Evolutionary conservation across 1,140 invertebrate species (phyloP), one percentile per base, ranked within the genome.

Genomic region (Triops longicaudatus): DNA sequence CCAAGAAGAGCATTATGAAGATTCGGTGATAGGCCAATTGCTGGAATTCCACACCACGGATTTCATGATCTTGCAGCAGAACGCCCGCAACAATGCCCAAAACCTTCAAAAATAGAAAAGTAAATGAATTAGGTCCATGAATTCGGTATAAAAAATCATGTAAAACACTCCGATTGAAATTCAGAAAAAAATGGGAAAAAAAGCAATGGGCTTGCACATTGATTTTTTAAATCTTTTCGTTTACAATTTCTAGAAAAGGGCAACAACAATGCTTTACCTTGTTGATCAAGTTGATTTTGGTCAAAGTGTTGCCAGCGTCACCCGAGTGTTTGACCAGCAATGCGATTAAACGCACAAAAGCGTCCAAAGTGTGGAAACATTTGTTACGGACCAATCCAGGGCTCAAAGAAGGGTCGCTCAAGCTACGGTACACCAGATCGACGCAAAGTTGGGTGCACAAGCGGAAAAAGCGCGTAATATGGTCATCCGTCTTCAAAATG

Each of bases 21-120:
- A 99, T 95, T 28, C 98, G 88, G 82, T 99, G 97, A 85, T 99
- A 99, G 0, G 98, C 96, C 76, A 99, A 86, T 83, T 98, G 96
- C 81, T 98, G 95, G 85, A 99, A 99, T 74, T 97, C 94, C 0
- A 88, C 88, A 86, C 85, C 91, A 77, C 86, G 86, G 12, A 87
- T 89, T 78, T 98, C 97, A 81, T 99, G 97, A 83, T 99, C 98
- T 84, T 96, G 94, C 1, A 98, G 86, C 50, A 99, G 85, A 27
- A 97, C 95, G 0, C 96, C 96, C 17, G 96, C 93, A 2, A 99
- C 93, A 80, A 99, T 97, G 17, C 95, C 96, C 76, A 99, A 85
- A 75, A 93, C 88, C 88, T 90, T 37, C 2, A 37, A 37, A 37
- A 37, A 37, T 7, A 79, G 2, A 83, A 80, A 76, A 12, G 78